Evolutionary conservation across 2,113 vertebrate genomes (phyloP), one percentile per base, ranked within the genome.

Genomic region (Anhinga rufa): DNA sequence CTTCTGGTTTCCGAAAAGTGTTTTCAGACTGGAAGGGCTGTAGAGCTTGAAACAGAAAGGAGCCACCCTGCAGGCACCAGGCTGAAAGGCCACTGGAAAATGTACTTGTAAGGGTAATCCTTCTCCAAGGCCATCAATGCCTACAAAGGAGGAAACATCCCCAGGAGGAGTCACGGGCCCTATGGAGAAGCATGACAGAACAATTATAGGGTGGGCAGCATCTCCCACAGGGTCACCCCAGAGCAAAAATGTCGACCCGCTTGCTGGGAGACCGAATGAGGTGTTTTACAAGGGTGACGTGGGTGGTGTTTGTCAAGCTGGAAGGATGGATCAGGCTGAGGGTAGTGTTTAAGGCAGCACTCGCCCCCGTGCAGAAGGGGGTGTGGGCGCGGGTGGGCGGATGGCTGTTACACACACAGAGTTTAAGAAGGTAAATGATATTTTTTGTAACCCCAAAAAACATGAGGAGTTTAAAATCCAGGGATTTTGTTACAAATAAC

Each of bases 141-240:
- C 46, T 72, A 18, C 20, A 69, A 49, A 58, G 17, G 10, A 82
- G 25, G 11, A 65, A 64, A 31, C 21, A n/a, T 54, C n/a, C 19
- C 6, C 54, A 44, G 28, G 32, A 79, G 46, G 5, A 29, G 29
- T 44, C 44, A 61, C 0, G 0, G 12, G 12, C 17, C 49, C 7
- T 6, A 4, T 0, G 1, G 17, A 71, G 36, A 75, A 72, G 14
- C 1, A 0, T 70, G 54, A 77, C 19, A 57, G 54, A 32, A 61
- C 14, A 25, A 60, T 25, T 34, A 32, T 2, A 49, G 28, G 7
- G 28, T 58, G 40, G 57, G 51, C 2, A 4, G 26, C 36, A n/a
- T 32, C 55, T 51, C 48, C 22, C 12, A 4, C 20, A 46, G 48
- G 38, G 31, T 92, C 48, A 62, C 5, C 17, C 9, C 1, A 0